These are phyloP conservation scores for Apodemia mormo DNA, from an alignment of 2,888 invertebrate genomes.

Conservation along the genomic window DNA sequence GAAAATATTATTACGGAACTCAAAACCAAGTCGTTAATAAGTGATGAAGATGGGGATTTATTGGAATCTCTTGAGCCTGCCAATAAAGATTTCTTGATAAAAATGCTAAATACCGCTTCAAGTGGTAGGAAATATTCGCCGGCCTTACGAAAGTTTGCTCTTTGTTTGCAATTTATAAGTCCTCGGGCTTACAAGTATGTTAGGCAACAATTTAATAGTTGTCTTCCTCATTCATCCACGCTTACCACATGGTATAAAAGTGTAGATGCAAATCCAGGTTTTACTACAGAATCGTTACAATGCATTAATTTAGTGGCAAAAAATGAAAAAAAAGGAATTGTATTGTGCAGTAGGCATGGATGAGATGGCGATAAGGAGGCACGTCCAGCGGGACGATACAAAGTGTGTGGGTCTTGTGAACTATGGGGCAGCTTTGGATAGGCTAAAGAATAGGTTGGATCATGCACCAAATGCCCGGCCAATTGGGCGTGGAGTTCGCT, in stretches of 20 bases:
- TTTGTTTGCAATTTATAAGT: slow-evolving; percentile 19
- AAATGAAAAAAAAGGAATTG: background rate
- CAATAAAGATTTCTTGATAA: slow-evolving; percentile 4
- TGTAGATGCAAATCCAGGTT: slow-evolving; percentile 5
- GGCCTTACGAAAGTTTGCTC: slow-evolving; percentile 17
- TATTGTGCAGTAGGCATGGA: slow-evolving; percentile 11
- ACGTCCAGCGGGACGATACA: slow-evolving; percentile 10
- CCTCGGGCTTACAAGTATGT: slow-evolving; percentile 17
- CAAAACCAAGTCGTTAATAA: slow-evolving; percentile 12
- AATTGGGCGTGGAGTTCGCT: no score
- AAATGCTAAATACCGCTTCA: slow-evolving; percentile 7
- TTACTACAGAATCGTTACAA: slow-evolving; percentile 8
- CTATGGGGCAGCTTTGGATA: slow-evolving; percentile 19
- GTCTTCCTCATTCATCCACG: slow-evolving; percentile 11
- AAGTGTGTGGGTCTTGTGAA: slow-evolving; percentile 15
- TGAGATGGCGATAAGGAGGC: slow-evolving; percentile 19
- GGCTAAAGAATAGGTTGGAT: no score
- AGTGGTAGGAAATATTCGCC: slow-evolving; percentile 11
- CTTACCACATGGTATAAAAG: slow-evolving; percentile 3
- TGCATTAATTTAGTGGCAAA: background rate
- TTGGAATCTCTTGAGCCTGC: background rate
- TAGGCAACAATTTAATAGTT: slow-evolving; percentile 10
- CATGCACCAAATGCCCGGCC: no score
- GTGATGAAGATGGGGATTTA: background rate
- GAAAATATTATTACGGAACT: background rate